phyloP scores from a whole-genome alignment of 2,888 invertebrate genomes.

The Nowickia ferox region DNA sequence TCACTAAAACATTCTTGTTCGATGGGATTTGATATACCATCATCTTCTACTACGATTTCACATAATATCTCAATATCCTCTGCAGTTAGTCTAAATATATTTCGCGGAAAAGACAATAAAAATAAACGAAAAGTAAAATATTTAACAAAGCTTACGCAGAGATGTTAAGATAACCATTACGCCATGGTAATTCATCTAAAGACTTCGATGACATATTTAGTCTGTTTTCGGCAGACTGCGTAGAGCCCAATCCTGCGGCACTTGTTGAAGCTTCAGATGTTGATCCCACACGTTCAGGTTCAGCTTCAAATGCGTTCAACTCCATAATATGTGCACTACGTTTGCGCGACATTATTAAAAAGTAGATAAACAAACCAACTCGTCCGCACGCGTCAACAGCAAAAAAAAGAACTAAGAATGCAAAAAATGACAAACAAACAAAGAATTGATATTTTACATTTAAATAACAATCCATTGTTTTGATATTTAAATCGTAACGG shows the following conservation, averaged over 20 bases:
- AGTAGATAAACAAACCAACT: no score
- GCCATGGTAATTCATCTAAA: conserved; percentile 1
- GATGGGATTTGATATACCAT: no score
- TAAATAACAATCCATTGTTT: no score
- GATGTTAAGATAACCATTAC: background rate
- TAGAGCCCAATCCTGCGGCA: background rate
- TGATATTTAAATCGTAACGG: no score
- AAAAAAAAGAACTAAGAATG: no score
- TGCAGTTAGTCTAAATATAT: conserved; percentile 3
- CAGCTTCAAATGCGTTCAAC: no score
- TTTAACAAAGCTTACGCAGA: conserved; percentile 1
- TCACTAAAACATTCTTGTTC: no score
- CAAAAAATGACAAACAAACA: no score
- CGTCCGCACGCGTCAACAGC: no score
- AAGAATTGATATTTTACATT: no score
- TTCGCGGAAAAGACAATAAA: conserved; percentile 1
- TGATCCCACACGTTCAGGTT: background rate
- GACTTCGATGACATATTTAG: background rate
- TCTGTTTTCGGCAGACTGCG: background rate
- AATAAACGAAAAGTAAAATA: conserved; percentile 1
- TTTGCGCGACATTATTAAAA: no score
- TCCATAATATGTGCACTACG: no score
- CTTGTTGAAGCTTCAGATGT: background rate
- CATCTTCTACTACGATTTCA: background rate
- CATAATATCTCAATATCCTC: background rate